A percentile compares a stretch with the other conserved stretches of the same genome.
These are phyloP conservation scores for Gymnoscelis rufifasciata DNA, from an alignment of 2,888 invertebrate genomes.

Conservation along the genomic window DNA sequence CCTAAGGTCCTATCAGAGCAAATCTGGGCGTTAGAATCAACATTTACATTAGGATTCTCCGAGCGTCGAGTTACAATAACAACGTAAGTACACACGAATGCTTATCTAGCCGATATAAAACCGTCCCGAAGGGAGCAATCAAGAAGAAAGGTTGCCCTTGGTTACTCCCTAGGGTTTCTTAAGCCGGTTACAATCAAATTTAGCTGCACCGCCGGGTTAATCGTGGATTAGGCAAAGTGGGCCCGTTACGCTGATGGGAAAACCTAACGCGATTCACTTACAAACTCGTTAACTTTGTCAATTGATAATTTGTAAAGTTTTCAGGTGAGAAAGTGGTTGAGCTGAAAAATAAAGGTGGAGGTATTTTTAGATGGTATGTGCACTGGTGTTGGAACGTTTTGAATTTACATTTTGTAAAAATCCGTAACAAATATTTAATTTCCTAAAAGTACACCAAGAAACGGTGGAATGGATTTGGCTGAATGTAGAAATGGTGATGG, in stretches of 20 bases:
- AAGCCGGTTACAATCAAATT: conserved; percentile 53
- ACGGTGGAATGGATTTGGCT: too few species aligned
- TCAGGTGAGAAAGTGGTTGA: conserved; percentile 8
- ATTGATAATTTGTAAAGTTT: conserved; percentile 27
- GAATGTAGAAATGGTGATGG: too few species aligned
- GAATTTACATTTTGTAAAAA: too few species aligned
- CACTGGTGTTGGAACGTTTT: too few species aligned
- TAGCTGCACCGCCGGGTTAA: conserved; percentile 51
- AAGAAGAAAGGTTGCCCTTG: conserved; percentile 49
- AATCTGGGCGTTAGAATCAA: conserved; percentile 9
- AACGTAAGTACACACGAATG: conserved; percentile 16
- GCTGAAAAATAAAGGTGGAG: too few species aligned
- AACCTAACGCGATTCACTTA: conserved; percentile 33
- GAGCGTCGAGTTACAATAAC: conserved; percentile 18
- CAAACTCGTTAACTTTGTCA: conserved; percentile 33
- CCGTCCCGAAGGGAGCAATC: conserved; percentile 41
- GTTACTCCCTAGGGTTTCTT: conserved; percentile 45
- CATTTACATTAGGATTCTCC: conserved; percentile 15
- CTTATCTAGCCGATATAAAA: conserved; percentile 31
- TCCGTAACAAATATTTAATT: too few species aligned
- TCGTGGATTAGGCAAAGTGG: conserved; percentile 50
- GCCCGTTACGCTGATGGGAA: conserved; percentile 42
- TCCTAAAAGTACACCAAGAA: too few species aligned
- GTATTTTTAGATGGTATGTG: too few species aligned
- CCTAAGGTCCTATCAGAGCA: conserved; percentile 1